A percentile compares a stretch with the other conserved stretches of the same genome.
Evolutionary conservation across 2,888 invertebrate species (phyloP).

Genomic region (Ferdinandea cuprea): DNA sequence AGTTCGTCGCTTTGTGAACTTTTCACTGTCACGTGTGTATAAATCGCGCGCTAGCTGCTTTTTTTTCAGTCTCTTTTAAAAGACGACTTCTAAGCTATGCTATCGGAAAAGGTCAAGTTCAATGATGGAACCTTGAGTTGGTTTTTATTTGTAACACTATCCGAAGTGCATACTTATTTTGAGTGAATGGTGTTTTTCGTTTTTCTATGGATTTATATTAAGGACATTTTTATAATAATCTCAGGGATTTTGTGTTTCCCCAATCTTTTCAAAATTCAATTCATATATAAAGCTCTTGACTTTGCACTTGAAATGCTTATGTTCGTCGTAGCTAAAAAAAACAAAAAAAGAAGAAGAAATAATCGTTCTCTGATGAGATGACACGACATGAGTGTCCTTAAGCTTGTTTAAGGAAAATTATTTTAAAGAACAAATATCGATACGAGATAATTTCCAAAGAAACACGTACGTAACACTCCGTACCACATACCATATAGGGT

Average conservation of each 20-base stretch:
- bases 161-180: constrained; percentile 46
- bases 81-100: constrained; percentile 15
- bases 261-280: not conserved
- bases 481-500: not conserved
- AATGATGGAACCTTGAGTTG: constrained; percentile 52
- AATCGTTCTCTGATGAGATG: too few species aligned
- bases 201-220: constrained; percentile 48
- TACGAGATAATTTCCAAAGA: too few species aligned
- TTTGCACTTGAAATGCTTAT: not conserved
- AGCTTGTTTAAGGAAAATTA: too few species aligned
- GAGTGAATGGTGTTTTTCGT: constrained; percentile 24
- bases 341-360: too few species aligned
- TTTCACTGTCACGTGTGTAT: not conserved
- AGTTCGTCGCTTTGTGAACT: constrained; percentile 11
- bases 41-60: too few species aligned
- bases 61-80: constrained; percentile 12
- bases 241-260: not conserved
- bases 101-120: constrained; percentile 60
- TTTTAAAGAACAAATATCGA: too few species aligned
- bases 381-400: too few species aligned
- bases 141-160: constrained; percentile 26
- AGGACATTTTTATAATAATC: constrained; percentile 44
- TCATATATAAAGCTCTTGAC: not conserved
- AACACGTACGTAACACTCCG: not conserved
- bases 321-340: too few species aligned